A percentile compares a stretch with the other conserved stretches of the same genome.
Conservation (phyloP, 2,797 vertebrate species). For the Remorina albescens region DNA sequence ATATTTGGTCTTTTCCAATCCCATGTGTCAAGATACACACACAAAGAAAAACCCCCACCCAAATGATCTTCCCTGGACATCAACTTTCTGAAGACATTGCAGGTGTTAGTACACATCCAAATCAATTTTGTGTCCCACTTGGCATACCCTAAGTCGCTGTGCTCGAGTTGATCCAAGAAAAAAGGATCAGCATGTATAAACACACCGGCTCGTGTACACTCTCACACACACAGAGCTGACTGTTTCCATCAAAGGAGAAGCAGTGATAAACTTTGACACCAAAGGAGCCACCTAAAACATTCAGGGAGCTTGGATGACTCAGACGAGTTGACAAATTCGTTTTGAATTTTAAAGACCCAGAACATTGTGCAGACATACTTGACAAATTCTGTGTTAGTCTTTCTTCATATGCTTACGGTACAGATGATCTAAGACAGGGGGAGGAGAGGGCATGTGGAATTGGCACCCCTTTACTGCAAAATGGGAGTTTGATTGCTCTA, state of each 20-base stretch:
- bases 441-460: conserved; percentile 45
- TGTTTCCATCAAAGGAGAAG: conserved; percentile 42
- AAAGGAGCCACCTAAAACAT: conserved; percentile 50
- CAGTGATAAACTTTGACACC: conserved; percentile 46
- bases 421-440: conserved; percentile 48
- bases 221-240: conserved; percentile 33
- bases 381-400: conserved; percentile 10
- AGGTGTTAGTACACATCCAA: conserved; percentile 30
- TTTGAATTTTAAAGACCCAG: conserved; percentile 39
- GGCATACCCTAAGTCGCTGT: conserved; percentile 48
- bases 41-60: not conserved
- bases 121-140: conserved; percentile 33
- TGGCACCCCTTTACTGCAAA: conserved; percentile 58
- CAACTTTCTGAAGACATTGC: conserved; percentile 35
- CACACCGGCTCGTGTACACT: conserved; percentile 24
- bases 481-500: conserved; percentile 72
- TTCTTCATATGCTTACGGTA: conserved; percentile 26
- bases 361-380: conserved; percentile 1
- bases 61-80: conserved; percentile 22
- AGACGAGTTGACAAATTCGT: conserved; percentile 44
- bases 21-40: conserved; percentile 8
- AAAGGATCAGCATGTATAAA: conserved; percentile 50
- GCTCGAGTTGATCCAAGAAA: conserved; percentile 64
- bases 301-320: conserved; percentile 40
- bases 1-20: not conserved